Base-by-base conservation (phyloP, 2,888 invertebrate genomes). In the Drosophila limbata region DNA sequence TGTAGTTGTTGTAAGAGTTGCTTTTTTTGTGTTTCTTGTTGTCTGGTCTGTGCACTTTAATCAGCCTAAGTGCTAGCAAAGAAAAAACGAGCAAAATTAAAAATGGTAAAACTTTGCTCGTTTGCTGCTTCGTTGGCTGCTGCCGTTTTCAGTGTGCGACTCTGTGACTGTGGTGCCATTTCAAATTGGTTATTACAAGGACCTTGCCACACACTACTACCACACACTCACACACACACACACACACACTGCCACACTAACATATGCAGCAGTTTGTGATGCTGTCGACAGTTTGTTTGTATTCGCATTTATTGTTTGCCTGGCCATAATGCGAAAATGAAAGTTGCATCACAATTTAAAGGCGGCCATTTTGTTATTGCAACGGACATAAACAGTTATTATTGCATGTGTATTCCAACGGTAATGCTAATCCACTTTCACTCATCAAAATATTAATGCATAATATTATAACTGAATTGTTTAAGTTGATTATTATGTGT, bases 101-200 rank as follows among this genome's bases (percentile, higher is more conserved):
- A 83, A 83, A 83, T 78, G 81, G 72, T 65, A 76, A 81, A 81
- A 87, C 56, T 84, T 81, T 74, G 66, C 79, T 81, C 68, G 71
- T 73, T 71, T 71, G 35, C 69, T 81, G 71, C 66, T 66, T 73
- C 59, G 77, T 19, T 77, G 73, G 55, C 45, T 70, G 67, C 56
- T 35, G 40, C 40, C 50, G 50, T 35, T 65, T 39, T n/a, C 65
- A 45, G 60, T 60, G 17, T 40, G 57, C 53, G 59, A 57, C 47
- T 75, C 59, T 61, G 72, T 60, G 59, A 57, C 50, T 75, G 61
- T 61, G 72, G 60, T 78, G 84, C 79, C 82, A 81, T 87, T 84
- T 68, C 84, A 66, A 87, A 87, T 83, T 83, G 83, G 87, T 76
- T 83, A 87, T 81, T 84, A 81, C 84, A 79, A 65, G 61, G 47